Evolutionary conservation across 2,797 vertebrate species (phyloP).

Genomic region (Brotula barbata): DNA sequence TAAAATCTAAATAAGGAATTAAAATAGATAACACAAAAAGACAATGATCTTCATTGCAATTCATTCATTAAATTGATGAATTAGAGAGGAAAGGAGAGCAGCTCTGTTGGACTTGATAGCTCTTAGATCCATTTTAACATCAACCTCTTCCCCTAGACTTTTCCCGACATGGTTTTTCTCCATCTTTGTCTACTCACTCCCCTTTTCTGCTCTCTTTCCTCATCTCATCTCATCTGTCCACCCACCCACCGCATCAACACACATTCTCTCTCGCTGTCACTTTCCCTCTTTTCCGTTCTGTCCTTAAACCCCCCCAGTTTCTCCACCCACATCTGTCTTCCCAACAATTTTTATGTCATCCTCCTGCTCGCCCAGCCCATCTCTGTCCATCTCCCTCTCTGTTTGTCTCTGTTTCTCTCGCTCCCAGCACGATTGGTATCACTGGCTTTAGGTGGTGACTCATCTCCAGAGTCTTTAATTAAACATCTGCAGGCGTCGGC

Average conservation of each 20-base stretch:
- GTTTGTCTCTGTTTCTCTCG: not conserved
- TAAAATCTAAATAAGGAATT: too few species aligned
- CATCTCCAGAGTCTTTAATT: constrained; percentile 69
- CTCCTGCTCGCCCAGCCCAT: constrained; percentile 14
- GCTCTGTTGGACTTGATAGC: too few species aligned
- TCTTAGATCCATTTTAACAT: not conserved
- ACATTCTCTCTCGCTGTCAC: constrained; percentile 43
- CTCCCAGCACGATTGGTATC: constrained; percentile 46
- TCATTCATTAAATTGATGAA: too few species aligned
- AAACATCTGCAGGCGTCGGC: constrained; percentile 64
- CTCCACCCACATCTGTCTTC: constrained; percentile 41
- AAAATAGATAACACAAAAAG: too few species aligned
- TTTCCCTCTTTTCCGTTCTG: constrained; percentile 25
- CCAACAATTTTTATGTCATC: constrained; percentile 50
- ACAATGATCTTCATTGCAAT: too few species aligned
- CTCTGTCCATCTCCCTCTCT: constrained; percentile 7
- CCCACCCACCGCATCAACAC: constrained; percentile 47
- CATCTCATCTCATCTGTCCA: constrained; percentile 49
- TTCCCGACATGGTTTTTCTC: not conserved
- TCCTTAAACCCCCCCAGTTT: constrained; percentile 19
- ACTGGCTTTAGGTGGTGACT: constrained; percentile 58
- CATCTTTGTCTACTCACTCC: constrained; percentile 3
- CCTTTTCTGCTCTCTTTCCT: constrained; percentile 20
- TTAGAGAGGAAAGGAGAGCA: too few species aligned
- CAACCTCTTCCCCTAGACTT: not conserved